Evolutionary conservation across 2,797 vertebrate genomes (phyloP), one percentile per base, ranked within the genome.

Genomic region (Takifugu ocellatus): DNA sequence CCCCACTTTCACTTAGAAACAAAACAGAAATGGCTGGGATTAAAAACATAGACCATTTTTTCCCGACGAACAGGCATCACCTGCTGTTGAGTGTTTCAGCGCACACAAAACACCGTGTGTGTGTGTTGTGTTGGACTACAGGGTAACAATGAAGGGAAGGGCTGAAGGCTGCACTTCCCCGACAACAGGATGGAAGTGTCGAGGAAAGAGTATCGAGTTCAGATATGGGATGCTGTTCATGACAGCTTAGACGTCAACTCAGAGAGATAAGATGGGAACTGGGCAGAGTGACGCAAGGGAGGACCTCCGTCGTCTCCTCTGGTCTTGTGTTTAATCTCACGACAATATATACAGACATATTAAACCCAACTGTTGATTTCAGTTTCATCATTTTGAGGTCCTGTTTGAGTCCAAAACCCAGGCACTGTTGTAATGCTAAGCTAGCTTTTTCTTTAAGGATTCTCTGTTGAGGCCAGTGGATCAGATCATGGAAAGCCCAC

Each of bases 251-350:
- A 81, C 78, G 81, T 85, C 79, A 70, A 1, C 25, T 61, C 62
- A 68, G 64, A 61, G 71, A 79, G 50, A 56, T 53, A 15, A 54
- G 44, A 79, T 61, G 67, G 83, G 79, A 87, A 85, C 56, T 61
- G 29, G 59, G 25, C 5, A 47, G 31, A 25, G 67, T 78, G 74
- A 68, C 43, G 67, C 73, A 81, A 60, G 71, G 75, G 63, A 77
- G 67, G 64, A 79, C 81, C 83, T 84, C 87, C 84, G 83, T 90
- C 87, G 85, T 88, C 81, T 66, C 39, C 49, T 29, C 57, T 46
- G 51, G 54, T 63, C 16, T 51, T 25, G 65, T 45, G 56, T 58
- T 54, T 21, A 2, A 21, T 6, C 6, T 21, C n/a, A 9, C 9
- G 7, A 7, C 44, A 6, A n/a, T 6, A 17, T n/a, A 21, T 5